These are phyloP conservation scores for Neosilurus hyrtlii DNA, from an alignment of 2,797 vertebrate genomes.

Conservation along the genomic window DNA sequence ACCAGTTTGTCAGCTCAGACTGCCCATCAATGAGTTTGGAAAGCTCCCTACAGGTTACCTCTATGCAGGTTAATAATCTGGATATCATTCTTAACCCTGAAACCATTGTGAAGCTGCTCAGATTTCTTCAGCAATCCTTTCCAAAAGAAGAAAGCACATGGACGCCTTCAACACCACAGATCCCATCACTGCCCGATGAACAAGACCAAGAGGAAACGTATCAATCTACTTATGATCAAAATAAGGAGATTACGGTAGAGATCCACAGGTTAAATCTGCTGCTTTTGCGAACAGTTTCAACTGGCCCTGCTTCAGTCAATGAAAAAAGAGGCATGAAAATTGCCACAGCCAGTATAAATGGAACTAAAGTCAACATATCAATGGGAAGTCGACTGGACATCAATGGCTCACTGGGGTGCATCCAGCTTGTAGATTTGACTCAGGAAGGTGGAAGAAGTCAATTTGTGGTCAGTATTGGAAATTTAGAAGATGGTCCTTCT, in stretches of 20 bases:
- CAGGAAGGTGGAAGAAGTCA: slow-evolving; percentile 85
- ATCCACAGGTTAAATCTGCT: slow-evolving; percentile 93
- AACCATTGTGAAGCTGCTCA: slow-evolving; percentile 93
- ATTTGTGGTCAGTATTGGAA: slow-evolving; percentile 95
- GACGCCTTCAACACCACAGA: slow-evolving; percentile 59
- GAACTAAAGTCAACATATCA: slow-evolving; percentile 91
- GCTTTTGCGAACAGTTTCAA: slow-evolving; percentile 85
- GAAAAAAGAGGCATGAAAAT: slow-evolving; percentile 92
- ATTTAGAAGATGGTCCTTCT: slow-evolving; percentile 70
- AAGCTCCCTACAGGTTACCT: slow-evolving; percentile 90
- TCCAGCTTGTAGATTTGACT: slow-evolving; percentile 90
- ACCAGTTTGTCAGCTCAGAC: slow-evolving; percentile 96
- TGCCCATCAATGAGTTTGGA: slow-evolving; percentile 95
- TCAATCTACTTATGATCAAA: slow-evolving; percentile 88
- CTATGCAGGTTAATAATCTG: slow-evolving; percentile 92
- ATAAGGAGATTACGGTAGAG: slow-evolving; percentile 91
- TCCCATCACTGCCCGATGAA: slow-evolving; percentile 66
- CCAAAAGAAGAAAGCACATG: slow-evolving; percentile 85
- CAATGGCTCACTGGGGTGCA: slow-evolving; percentile 89
- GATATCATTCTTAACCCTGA: slow-evolving; percentile 98
- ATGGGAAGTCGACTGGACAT: slow-evolving; percentile 85
- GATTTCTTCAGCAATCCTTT: slow-evolving; percentile 95
- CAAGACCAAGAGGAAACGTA: slow-evolving; percentile 75
- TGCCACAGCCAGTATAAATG: slow-evolving; percentile 93
- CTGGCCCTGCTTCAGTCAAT: slow-evolving; percentile 70